Conservation (phyloP, 2,113 vertebrate genomes). For the Origma solitaria region DNA sequence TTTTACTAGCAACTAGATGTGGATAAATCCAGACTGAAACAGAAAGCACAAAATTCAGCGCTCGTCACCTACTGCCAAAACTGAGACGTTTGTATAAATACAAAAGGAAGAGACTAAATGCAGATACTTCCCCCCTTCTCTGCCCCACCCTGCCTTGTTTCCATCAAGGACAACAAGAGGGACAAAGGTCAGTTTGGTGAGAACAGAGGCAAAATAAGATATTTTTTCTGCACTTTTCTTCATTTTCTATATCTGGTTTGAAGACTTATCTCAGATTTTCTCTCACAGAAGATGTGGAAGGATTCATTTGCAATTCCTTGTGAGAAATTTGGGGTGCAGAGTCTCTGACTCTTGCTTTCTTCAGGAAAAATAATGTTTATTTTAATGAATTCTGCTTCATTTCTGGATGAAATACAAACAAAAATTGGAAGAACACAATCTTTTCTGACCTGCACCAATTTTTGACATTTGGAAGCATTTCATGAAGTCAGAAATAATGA, state of each 20-base stretch:
- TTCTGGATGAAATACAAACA: not conserved
- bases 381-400: not conserved
- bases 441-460: not conserved
- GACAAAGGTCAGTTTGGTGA: not conserved
- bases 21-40: not conserved
- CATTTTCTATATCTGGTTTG: not conserved
- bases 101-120: not conserved
- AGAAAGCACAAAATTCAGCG: not conserved
- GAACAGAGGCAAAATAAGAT: not conserved
- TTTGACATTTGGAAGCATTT: not conserved
- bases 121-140: rapidly evolving
- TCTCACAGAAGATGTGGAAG: not conserved
- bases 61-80: not conserved
- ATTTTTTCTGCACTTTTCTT: not conserved
- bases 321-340: not conserved
- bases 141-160: not conserved
- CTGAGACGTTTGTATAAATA: not conserved
- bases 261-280: not conserved
- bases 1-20: not conserved
- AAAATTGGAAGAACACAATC: rapidly evolving
- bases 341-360: not conserved
- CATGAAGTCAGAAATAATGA: not conserved
- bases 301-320: not conserved
- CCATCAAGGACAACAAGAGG: not conserved
- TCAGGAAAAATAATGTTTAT: not conserved